These are phyloP conservation scores for Syndactyla subalaris DNA, from an alignment of 2,797 vertebrate genomes.

Conservation along the genomic window DNA sequence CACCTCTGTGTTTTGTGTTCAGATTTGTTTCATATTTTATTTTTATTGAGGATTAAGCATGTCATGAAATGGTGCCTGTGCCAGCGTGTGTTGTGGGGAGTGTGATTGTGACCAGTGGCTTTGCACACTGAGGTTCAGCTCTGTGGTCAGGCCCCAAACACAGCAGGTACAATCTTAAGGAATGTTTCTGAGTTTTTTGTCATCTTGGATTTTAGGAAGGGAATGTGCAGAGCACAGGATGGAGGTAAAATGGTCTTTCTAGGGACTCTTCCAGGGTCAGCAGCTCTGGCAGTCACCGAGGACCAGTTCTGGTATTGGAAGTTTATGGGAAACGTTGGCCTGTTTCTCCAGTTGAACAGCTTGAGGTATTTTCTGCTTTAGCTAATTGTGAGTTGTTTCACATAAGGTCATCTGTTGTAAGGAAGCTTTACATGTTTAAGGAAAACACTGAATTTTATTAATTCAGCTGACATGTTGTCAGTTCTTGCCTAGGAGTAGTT, in stretches of 20 bases:
- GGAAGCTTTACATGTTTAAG: conserved; percentile 42
- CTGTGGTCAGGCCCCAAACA: not conserved
- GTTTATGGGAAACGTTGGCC: not conserved
- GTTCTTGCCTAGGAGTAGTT: conserved; percentile 58
- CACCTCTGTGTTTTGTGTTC: conserved; percentile 31
- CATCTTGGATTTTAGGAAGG: not conserved
- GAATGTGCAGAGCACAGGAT: not conserved
- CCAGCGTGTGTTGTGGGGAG: not conserved
- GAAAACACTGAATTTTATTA: conserved; percentile 31
- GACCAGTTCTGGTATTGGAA: not conserved
- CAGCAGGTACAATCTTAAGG: not conserved
- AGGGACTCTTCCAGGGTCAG: not conserved
- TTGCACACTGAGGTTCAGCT: not conserved
- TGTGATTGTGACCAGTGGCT: not conserved
- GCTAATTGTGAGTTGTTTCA: not conserved
- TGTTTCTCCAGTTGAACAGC: not conserved
- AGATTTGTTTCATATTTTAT: not conserved
- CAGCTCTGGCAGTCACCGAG: not conserved
- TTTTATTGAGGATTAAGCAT: not conserved
- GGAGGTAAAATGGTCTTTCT: not conserved
- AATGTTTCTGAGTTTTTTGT: not conserved
- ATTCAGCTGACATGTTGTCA: conserved; percentile 49
- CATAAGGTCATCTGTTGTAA: not conserved
- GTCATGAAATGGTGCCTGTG: not conserved
- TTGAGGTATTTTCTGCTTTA: not conserved